Evolutionary conservation across 2,888 invertebrate genomes (phyloP), one percentile per base, ranked within the genome.

Genomic region (Myathropa florea): DNA sequence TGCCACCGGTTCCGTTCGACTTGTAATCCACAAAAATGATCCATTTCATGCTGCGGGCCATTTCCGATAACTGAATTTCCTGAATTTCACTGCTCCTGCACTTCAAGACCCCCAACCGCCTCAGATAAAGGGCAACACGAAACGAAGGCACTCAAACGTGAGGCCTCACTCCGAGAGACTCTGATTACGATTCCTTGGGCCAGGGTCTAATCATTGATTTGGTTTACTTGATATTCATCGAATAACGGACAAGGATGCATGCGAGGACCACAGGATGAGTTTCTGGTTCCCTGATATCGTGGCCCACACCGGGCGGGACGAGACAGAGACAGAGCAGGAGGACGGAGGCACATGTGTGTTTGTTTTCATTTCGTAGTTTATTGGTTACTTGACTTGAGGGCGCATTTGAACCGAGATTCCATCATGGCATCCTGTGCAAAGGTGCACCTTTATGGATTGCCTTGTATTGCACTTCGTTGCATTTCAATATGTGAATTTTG

Each of bases 171-270:
- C 36, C 26, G 28, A 12, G 26, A 4, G 55, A 65, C 53, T 73
- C 63, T 39, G 14, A 75, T 71, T 65, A 68, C 28, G 23, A 55
- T 46, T 46, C 67, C 65, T 33, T 70, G 28, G 67, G 60, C 39
- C 39, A 39, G 71, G n/a, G 57, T 76, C 75, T 81, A 84, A 81
- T 81, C 75, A 84, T 67, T 76, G 81, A 81, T 81, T 81, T 71
- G 76, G 76, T 84, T 81, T 76, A 81, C 76, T 84, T 76, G 65
- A 71, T 84, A 80, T 84, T 71, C 76, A 81, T 76, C 55, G 61
- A 67, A 65, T 75, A 39, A 57, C 60, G 53, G 75, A 63, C 36
- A 67, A n/a, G 26, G 12, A 59, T 28, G 53, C 60, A 65, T 60
- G 67, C 75, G 18, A 65, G 57, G 23, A 14, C 24, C 57, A 12